A percentile compares a stretch with the other conserved stretches of the same genome.
Conservation (phyloP, 2,797 vertebrate species). For the Buceros bicornis region DNA sequence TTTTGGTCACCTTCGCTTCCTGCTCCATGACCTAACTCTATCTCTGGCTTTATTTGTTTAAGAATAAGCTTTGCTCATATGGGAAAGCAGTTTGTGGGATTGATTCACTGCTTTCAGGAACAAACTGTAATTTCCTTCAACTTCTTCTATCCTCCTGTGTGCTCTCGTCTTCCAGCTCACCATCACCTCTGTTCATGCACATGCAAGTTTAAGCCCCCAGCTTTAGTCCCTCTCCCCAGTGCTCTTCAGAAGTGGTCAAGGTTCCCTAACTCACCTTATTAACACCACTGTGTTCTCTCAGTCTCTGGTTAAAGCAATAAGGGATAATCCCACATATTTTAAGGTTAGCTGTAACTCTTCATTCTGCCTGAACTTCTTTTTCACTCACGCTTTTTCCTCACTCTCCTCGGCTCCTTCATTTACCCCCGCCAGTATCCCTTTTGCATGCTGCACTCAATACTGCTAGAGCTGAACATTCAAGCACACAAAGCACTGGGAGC, state of each 20-base stretch:
- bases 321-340: neutral
- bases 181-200: neutral
- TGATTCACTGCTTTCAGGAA: slow-evolving; percentile 1
- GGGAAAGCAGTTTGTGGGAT: neutral
- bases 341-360: neutral
- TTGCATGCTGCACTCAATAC: neutral
- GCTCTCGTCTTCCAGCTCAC: neutral
- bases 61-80: slow-evolving; percentile 24
- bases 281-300: neutral
- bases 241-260: neutral
- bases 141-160: neutral
- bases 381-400: neutral
- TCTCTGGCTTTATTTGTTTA: slow-evolving; percentile 4
- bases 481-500: neutral
- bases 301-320: neutral
- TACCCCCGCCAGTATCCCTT: neutral
- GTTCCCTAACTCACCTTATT: neutral
- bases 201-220: neutral
- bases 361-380: neutral
- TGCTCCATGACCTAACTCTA: neutral
- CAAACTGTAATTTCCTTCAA: neutral
- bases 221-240: neutral
- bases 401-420: neutral
- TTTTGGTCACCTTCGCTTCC: neutral
- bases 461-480: slow-evolving; percentile 23